phyloP scores from a whole-genome alignment of 2,113 vertebrate genomes.

The Corythoichthys haematopterus region DNA sequence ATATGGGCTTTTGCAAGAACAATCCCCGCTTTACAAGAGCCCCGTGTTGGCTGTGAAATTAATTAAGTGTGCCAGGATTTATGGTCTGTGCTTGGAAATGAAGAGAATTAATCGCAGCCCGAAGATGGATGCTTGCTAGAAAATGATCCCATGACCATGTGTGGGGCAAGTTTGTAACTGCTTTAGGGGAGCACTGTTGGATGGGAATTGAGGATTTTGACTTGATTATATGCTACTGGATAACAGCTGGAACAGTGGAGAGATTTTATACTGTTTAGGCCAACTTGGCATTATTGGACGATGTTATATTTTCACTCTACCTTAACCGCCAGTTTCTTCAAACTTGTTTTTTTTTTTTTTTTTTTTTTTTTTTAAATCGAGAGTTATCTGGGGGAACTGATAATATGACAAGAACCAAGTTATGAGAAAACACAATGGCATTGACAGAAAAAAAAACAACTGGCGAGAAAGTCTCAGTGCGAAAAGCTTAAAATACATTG shows the following conservation, averaged over 20 bases:
- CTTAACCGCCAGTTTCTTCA: slow-evolving; percentile 30
- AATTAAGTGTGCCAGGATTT: slow-evolving; percentile 99
- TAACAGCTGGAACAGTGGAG: slow-evolving; percentile 81
- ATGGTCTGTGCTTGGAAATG: slow-evolving; percentile 90
- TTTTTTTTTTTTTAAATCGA: too few species aligned
- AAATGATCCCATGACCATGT: slow-evolving; percentile 85
- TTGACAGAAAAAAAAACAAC: too few species aligned
- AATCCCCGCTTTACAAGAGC: slow-evolving; percentile 94
- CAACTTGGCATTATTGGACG: slow-evolving; percentile 43
- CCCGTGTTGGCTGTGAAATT: slow-evolving; percentile 96
- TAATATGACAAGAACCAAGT: too few species aligned
- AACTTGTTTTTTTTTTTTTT: background rate
- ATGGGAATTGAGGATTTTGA: slow-evolving; percentile 79
- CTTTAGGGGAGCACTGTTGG: slow-evolving; percentile 88
- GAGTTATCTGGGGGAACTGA: too few species aligned
- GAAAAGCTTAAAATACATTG: too few species aligned
- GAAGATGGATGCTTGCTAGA: slow-evolving; percentile 98
- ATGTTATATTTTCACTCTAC: slow-evolving; percentile 44
- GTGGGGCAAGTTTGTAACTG: slow-evolving; percentile 80
- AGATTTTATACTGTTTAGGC: slow-evolving; percentile 71
- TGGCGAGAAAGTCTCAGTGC: too few species aligned
- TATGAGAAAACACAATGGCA: too few species aligned
- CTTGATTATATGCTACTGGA: slow-evolving; percentile 89
- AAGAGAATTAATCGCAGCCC: slow-evolving; percentile 96
- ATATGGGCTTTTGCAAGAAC: slow-evolving; percentile 99